Conservation (phyloP, 2,888 invertebrate species). For the Ferrisia virgata region DNA sequence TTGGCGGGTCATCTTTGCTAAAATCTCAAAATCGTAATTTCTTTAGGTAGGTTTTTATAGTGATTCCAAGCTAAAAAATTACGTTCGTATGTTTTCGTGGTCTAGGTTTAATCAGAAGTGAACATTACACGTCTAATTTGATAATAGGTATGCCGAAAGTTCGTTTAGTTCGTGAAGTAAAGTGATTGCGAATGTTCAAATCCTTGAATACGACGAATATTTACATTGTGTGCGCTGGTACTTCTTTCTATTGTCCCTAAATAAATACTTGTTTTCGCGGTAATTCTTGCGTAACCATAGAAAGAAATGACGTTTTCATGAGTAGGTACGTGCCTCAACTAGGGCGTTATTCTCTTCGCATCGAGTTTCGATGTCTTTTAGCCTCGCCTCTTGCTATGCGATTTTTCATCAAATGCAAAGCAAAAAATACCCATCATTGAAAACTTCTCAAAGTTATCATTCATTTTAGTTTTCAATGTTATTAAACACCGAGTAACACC, state of each 20-base stretch:
- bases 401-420: not conserved
- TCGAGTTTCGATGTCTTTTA: not conserved
- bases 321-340: not conserved
- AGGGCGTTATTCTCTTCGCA: not conserved
- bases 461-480: not conserved
- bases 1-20: too few relatives aligned
- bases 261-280: not conserved
- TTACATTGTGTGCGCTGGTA: not conserved
- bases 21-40: too few relatives aligned
- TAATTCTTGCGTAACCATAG: constrained; percentile 8
- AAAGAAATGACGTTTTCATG: not conserved
- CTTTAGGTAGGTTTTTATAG: too few relatives aligned
- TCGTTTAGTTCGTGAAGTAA: not conserved
- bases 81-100: not conserved
- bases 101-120: not conserved
- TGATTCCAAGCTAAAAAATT: not conserved
- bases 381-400: not conserved
- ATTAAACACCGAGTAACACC: not conserved
- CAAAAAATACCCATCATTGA: not conserved
- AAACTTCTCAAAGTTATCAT: not conserved
- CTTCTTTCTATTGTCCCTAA: constrained; percentile 14
- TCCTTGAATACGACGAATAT: constrained; percentile 6
- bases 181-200: not conserved
- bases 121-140: not conserved
- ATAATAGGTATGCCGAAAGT: not conserved